Conservation (phyloP, 2,113 vertebrate genomes). For the Microcebus murinus region DNA sequence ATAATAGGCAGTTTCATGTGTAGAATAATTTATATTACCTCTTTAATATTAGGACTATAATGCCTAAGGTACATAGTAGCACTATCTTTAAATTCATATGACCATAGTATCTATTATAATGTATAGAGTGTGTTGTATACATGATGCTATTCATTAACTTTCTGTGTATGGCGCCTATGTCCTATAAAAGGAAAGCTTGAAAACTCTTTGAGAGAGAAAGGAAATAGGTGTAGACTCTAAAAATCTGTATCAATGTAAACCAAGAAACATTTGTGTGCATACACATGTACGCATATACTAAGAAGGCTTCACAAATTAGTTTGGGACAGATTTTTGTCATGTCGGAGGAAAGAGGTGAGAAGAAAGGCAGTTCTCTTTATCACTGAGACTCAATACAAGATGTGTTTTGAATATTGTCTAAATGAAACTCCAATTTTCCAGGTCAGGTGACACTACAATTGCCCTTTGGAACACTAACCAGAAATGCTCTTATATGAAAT, state of each 20-base stretch:
- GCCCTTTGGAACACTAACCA: background rate
- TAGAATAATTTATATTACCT: background rate
- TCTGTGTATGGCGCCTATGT: background rate
- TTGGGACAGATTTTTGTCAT: background rate
- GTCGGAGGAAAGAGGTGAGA: background rate
- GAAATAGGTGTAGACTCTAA: background rate
- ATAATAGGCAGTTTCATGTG: background rate
- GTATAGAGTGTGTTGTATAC: background rate
- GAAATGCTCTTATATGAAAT: background rate
- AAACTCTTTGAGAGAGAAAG: background rate
- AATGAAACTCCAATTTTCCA: slow-evolving; percentile 18
- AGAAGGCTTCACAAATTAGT: background rate
- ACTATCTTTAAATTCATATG: background rate
- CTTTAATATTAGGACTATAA: background rate
- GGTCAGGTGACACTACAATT: background rate
- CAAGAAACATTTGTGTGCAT: background rate
- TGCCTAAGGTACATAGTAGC: background rate
- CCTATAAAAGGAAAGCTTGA: slow-evolving; percentile 10
- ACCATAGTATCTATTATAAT: background rate
- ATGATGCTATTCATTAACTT: background rate
- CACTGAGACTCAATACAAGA: background rate
- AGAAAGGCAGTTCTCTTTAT: background rate
- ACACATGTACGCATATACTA: background rate
- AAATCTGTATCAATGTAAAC: background rate
- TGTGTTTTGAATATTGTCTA: background rate